phyloP scores from a whole-genome alignment of 2,113 vertebrate genomes.

The Hepsetus odoe region DNA sequence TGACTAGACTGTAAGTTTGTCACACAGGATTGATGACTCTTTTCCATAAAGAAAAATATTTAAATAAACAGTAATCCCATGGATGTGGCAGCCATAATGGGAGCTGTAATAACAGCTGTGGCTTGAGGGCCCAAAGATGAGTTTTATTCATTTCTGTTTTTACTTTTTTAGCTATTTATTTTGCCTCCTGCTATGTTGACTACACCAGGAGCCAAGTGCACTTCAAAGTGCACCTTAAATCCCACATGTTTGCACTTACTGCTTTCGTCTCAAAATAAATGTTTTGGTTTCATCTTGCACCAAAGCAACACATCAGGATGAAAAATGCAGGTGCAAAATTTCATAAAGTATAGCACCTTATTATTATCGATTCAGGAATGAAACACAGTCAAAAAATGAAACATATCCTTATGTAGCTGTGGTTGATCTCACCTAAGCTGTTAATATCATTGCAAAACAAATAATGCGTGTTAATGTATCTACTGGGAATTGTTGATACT shows the following conservation, averaged over 20 bases:
- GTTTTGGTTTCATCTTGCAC: slow-evolving; percentile 7
- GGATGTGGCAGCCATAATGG: slow-evolving; percentile 66
- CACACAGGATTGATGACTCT: slow-evolving; percentile 71
- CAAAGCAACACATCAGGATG: neutral
- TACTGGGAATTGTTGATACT: too few species aligned
- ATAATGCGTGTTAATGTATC: too few species aligned
- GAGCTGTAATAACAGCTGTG: slow-evolving; percentile 58
- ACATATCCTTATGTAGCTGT: too few species aligned
- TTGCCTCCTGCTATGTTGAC: slow-evolving; percentile 11
- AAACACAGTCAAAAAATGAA: too few species aligned
- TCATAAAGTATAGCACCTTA: neutral
- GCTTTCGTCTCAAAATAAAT: slow-evolving; percentile 16
- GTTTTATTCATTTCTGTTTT: slow-evolving; percentile 61
- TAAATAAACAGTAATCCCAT: slow-evolving; percentile 70
- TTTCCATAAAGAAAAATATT: slow-evolving; percentile 70
- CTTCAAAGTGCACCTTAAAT: slow-evolving; percentile 32
- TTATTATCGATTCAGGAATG: neutral
- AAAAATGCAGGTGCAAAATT: slow-evolving; percentile 1
- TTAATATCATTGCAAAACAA: too few species aligned
- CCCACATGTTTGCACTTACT: neutral
- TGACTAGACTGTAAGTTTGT: slow-evolving; percentile 70
- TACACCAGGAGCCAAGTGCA: slow-evolving; percentile 23
- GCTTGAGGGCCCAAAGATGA: slow-evolving; percentile 63
- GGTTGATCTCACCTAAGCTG: too few species aligned
- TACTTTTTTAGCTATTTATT: slow-evolving; percentile 47